Evolutionary conservation across 2,113 vertebrate genomes (phyloP), one percentile per base, ranked within the genome.

Genomic region (Lonchura striata): DNA sequence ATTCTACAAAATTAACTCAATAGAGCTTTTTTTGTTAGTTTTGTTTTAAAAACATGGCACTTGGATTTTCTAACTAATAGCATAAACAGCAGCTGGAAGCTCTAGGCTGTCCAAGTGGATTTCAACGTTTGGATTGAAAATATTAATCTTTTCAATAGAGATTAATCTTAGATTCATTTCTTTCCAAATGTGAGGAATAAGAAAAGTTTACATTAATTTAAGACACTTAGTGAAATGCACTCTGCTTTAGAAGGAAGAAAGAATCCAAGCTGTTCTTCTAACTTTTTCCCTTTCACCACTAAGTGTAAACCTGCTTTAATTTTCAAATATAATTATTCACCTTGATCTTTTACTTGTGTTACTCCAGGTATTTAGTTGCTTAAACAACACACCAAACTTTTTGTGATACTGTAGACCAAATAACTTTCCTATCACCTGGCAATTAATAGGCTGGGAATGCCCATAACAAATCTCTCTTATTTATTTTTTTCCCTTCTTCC

Each of bases 1-100:
- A 98, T 97, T 97, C 97, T 96, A 80, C 89, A 94, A 97, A 97
- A 97, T 96, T 97, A 97, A 98, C 92, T 95, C 95, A 83, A 85
- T 84, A 86, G 70, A 96, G 52, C 15, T 28, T 92, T 93, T 94
- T 88, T 82, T 27, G 65, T 88, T 81, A 68, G 85, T 90, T 96
- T 88, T 90, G 54, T 92, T 94, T 92, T 95, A 66, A 94, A 96
- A 92, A 49, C 82, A 93, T 53, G 88, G 90, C 72, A 47, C 92
- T 93, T 94, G 95, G 92, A 94, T 97, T 97, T 97, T 95, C 97
- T 88, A 81, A 61, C 90, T 95, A 96, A 92, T 66, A 96, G 77
- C 88, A 94, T 95, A 96, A 95, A 97, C 85, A 83, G 84, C 95
- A 97, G 79, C 96, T 92, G 93, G 86, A 95, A 97, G 75, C 69